phyloP scores from a whole-genome alignment of 2,113 vertebrate genomes.

The Miniopterus natalensis region DNA sequence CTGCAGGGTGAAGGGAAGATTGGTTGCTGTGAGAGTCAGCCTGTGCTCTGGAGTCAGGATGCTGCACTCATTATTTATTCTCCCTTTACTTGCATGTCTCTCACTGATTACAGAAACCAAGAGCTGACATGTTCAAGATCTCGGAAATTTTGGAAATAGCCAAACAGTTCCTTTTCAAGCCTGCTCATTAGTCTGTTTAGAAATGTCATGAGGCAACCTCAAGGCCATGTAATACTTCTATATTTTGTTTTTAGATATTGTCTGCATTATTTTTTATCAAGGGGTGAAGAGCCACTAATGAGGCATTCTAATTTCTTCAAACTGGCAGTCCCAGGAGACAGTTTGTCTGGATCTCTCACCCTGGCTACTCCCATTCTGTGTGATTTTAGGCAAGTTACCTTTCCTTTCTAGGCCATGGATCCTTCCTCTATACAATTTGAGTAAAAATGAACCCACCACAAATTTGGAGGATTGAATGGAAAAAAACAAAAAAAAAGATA shows the following conservation, averaged over 20 bases:
- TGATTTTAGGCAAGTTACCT: slow-evolving; percentile 44
- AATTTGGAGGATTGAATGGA: not conserved
- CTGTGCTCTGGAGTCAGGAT: not conserved
- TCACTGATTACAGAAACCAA: not conserved
- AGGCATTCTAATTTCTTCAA: slow-evolving; percentile 48
- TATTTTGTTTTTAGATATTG: slow-evolving; percentile 45
- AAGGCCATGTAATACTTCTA: slow-evolving; percentile 9
- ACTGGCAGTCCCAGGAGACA: slow-evolving; percentile 36
- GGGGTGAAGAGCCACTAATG: slow-evolving; percentile 27
- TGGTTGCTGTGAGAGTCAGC: not conserved
- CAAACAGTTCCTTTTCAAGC: slow-evolving; percentile 43
- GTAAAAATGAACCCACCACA: slow-evolving; percentile 10
- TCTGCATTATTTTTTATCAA: slow-evolving; percentile 54
- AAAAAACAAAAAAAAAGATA: not conserved
- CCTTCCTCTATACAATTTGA: not conserved
- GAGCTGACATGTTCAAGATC: slow-evolving; percentile 26
- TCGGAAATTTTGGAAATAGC: slow-evolving; percentile 42
- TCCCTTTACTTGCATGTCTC: not conserved
- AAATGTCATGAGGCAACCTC: not conserved
- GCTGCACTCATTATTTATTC: not conserved
- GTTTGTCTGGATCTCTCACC: slow-evolving; percentile 53
- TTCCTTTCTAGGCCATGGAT: not conserved
- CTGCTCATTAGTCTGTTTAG: slow-evolving; percentile 35
- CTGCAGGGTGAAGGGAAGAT: not conserved
- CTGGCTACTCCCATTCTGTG: not conserved